A percentile compares a stretch with the other conserved stretches of the same genome.
phyloP scores from a whole-genome alignment of 2,888 invertebrate genomes.

The Uropetala carovei region DNA sequence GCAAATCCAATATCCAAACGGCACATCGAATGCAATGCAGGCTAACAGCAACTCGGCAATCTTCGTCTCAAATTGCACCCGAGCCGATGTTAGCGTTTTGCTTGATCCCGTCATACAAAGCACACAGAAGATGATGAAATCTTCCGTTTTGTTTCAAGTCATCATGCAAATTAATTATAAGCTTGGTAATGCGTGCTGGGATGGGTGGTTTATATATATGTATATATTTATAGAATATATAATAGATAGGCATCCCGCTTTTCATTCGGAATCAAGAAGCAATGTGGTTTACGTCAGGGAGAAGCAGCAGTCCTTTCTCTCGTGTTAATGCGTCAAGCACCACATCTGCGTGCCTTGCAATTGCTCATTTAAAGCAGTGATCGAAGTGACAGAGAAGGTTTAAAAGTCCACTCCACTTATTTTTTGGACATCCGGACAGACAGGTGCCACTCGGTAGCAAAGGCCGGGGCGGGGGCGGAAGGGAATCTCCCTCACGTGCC shows the following conservation, averaged over 20 bases:
- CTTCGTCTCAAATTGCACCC: conserved; percentile 27
- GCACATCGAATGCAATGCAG: conserved; percentile 49
- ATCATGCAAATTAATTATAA: conserved; percentile 56
- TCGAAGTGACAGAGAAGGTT: conserved; percentile 37
- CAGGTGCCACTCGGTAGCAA: conserved; percentile 44
- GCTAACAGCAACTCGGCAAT: conserved; percentile 57
- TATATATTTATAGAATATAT: background rate
- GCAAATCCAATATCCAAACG: conserved; percentile 18
- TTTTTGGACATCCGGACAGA: conserved; percentile 49
- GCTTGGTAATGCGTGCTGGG: conserved; percentile 63
- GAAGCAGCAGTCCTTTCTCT: conserved; percentile 58
- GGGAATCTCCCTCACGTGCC: background rate
- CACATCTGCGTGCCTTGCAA: conserved; percentile 45
- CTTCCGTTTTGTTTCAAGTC: conserved; percentile 48
- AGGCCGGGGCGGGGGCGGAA: conserved; percentile 11
- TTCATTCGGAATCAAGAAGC: conserved; percentile 43
- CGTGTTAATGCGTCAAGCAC: background rate
- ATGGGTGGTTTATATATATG: conserved; percentile 34
- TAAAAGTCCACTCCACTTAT: conserved; percentile 55
- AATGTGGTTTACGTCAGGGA: conserved; percentile 54
- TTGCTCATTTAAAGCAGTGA: conserved; percentile 41
- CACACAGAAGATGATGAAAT: conserved; percentile 44
- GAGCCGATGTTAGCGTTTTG: conserved; percentile 21
- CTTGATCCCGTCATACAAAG: conserved; percentile 37
- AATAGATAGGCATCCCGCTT: conserved; percentile 32